A percentile compares a stretch with the other conserved stretches of the same genome.
Conservation (phyloP, 2,113 vertebrate genomes). For the Hippocampus zosterae region DNA sequence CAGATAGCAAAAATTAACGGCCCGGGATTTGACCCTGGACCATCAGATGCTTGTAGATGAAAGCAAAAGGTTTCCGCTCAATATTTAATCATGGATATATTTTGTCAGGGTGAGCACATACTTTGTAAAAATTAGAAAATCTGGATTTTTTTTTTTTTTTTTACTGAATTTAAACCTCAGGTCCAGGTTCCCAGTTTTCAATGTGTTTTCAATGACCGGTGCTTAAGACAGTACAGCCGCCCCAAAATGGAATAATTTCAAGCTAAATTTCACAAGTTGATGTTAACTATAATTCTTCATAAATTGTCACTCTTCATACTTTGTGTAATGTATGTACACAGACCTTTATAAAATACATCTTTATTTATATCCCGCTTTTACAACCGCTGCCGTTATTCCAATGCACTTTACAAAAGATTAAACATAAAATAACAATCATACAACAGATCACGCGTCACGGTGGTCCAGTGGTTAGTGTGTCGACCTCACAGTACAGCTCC, state of each 20-base stretch:
- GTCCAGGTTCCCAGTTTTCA: too few species aligned
- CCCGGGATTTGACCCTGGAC: constrained; percentile 14
- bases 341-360: too few species aligned
- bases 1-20: constrained; percentile 11
- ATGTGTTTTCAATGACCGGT: too few species aligned
- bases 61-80: background rate
- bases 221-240: background rate
- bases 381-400: too few species aligned
- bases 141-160: background rate
- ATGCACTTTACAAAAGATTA: too few species aligned
- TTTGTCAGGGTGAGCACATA: background rate
- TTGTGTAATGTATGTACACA: too few species aligned
- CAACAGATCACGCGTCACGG: too few species aligned
- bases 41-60: constrained; percentile 24
- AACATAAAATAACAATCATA: too few species aligned
- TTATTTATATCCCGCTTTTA: too few species aligned
- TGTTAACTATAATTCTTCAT: background rate
- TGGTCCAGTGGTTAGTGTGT: too few species aligned
- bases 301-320: too few species aligned
- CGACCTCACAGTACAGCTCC: too few species aligned
- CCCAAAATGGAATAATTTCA: background rate
- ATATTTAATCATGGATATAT: background rate
- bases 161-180: background rate
- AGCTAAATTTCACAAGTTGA: background rate
- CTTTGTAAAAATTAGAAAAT: background rate